phyloP scores from a whole-genome alignment of 1,140 invertebrate species.

The Diploscapter pachys region DNA sequence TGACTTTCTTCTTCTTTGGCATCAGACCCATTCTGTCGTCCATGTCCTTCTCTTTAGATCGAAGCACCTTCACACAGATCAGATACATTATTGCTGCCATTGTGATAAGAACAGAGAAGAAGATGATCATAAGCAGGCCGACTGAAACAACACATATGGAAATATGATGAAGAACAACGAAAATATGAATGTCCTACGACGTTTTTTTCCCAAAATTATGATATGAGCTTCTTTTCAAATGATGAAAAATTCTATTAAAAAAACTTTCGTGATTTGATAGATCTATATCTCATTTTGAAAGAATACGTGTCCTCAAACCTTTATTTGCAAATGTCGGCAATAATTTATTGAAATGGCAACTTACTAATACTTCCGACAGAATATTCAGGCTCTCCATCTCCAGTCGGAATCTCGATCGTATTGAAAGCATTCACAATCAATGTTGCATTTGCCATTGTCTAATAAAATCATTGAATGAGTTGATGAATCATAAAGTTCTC shows the following conservation, averaged over 20 bases:
- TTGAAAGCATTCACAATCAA: slow-evolving; percentile 57
- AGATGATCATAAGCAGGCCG: too few species aligned
- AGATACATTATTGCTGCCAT: too few species aligned
- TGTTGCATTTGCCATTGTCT: slow-evolving; percentile 58
- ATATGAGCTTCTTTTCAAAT: too few species aligned
- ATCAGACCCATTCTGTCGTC: slow-evolving; percentile 9
- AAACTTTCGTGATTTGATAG: too few species aligned
- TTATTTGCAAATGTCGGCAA: too few species aligned
- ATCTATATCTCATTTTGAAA: not conserved
- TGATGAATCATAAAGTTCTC: not conserved
- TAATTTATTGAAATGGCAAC: not conserved
- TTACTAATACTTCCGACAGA: slow-evolving; percentile 24
- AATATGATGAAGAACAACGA: too few species aligned
- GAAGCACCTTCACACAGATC: too few species aligned
- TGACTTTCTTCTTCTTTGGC: slow-evolving; percentile 40
- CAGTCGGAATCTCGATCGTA: slow-evolving; percentile 48
- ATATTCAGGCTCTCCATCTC: slow-evolving; percentile 21
- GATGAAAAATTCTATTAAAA: too few species aligned
- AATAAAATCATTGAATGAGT: not conserved
- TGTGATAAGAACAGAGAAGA: too few species aligned
- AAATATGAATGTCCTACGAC: not conserved
- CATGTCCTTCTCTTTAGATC: slow-evolving; percentile 12
- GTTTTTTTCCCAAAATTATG: too few species aligned
- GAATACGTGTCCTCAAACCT: not conserved
- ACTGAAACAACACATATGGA: too few species aligned